Percentiles rank a stretch among this genome's conserved stretches.
Conservation (phyloP, 1,140 invertebrate genomes). For the Cherax quadricarinatus region DNA sequence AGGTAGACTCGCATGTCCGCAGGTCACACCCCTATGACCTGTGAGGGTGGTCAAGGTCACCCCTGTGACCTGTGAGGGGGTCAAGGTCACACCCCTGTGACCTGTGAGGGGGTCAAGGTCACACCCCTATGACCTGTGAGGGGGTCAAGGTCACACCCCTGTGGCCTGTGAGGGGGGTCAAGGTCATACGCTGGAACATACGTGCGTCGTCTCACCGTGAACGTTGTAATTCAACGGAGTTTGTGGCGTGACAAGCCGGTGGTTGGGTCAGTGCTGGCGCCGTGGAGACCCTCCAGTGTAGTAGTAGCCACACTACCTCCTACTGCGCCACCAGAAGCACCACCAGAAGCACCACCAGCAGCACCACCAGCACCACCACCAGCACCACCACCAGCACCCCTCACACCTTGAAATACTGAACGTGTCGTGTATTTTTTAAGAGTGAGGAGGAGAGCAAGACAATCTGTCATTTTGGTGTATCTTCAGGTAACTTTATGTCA, state of each 20-base stretch:
- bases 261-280: not conserved
- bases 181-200: not conserved
- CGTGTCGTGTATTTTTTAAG: too few species aligned
- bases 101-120: not conserved
- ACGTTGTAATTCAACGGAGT: not conserved
- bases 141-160: not conserved
- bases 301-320: not conserved
- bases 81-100: too few species aligned
- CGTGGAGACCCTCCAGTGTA: not conserved
- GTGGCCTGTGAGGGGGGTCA: not conserved
- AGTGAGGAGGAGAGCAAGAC: too few species aligned
- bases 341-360: not conserved
- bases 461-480: too few species aligned
- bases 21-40: too few species aligned
- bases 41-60: too few species aligned
- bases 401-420: too few species aligned
- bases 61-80: too few species aligned
- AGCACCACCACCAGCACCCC: not conserved
- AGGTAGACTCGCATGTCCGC: too few species aligned
- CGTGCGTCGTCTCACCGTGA: not conserved
- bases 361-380: not conserved
- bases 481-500: too few species aligned
- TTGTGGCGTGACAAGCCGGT: not conserved
- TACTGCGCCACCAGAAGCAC: not conserved
- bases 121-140: not conserved